phyloP scores from a whole-genome alignment of 1,140 invertebrate genomes.

The Pseudomyrmex gracilis region DNA sequence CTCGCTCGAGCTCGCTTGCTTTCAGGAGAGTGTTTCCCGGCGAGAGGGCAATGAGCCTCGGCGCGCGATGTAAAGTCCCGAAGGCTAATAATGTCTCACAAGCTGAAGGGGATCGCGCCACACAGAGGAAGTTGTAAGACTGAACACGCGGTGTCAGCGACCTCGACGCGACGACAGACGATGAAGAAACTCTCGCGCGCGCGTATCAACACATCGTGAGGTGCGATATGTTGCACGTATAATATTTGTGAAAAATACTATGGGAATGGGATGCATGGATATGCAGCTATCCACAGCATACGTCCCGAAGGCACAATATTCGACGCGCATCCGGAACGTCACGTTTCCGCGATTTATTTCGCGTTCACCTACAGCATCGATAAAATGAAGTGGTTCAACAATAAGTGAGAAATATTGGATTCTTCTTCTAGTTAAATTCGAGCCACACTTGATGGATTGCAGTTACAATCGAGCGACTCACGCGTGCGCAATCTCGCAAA shows the following conservation, averaged over 20 bases:
- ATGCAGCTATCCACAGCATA: neutral
- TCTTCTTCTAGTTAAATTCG: neutral
- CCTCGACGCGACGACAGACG: neutral
- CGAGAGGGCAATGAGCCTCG: constrained; percentile 38
- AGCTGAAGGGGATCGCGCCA: constrained; percentile 2
- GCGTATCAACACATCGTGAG: neutral
- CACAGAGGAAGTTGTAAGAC: neutral
- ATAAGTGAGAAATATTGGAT: neutral
- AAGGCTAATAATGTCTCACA: constrained; percentile 50
- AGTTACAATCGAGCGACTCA: neutral
- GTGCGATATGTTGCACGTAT: no score
- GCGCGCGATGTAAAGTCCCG: constrained; percentile 42
- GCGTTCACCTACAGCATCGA: neutral
- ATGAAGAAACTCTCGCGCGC: constrained; percentile 6
- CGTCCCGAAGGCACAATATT: neutral
- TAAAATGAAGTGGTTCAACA: neutral
- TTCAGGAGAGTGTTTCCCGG: constrained; percentile 36
- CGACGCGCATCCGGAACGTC: neutral
- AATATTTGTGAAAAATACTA: constrained; percentile 30
- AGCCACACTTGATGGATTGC: neutral
- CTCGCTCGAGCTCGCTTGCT: neutral
- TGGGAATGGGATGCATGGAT: neutral
- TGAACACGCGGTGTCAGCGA: constrained; percentile 21
- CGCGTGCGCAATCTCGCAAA: neutral
- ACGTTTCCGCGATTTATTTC: constrained; percentile 30